Conservation (phyloP, 1,140 invertebrate species). For the Gonioctena quinquepunctata region DNA sequence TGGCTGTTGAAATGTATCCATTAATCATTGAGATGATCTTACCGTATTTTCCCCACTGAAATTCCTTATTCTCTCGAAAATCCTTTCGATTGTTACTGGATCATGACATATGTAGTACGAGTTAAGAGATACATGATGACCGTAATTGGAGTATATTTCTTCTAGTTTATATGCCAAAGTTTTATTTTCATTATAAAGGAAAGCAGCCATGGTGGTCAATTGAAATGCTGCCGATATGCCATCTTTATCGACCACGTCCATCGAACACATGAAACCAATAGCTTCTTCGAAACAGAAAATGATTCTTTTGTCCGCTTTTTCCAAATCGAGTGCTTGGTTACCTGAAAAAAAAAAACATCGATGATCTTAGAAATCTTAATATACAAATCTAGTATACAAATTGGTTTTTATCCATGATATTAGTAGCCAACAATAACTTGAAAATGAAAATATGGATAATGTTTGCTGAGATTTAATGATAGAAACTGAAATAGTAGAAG, state of each 20-base stretch:
- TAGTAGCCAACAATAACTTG: too few relatives aligned
- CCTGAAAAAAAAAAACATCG: constrained; percentile 54
- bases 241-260: constrained; percentile 91
- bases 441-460: too few relatives aligned
- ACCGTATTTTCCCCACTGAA: constrained; percentile 69
- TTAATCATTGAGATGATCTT: constrained; percentile 60
- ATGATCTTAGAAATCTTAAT: not conserved
- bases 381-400: not conserved
- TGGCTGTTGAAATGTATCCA: too few relatives aligned
- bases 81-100: constrained; percentile 67
- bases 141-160: constrained; percentile 83
- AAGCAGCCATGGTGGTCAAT: constrained; percentile 68
- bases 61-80: constrained; percentile 85
- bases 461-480: too few relatives aligned
- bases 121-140: constrained; percentile 82
- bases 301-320: constrained; percentile 71
- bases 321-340: constrained; percentile 79
- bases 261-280: constrained; percentile 93
- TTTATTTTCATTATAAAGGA: constrained; percentile 68
- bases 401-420: too few relatives aligned
- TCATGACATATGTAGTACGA: constrained; percentile 91
- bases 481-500: too few relatives aligned
- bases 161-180: constrained; percentile 78
- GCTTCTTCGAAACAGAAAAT: constrained; percentile 95
- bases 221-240: constrained; percentile 86